These are phyloP conservation scores for Mobula hypostoma DNA, from an alignment of 2,113 vertebrate species.

Conservation along the genomic window DNA sequence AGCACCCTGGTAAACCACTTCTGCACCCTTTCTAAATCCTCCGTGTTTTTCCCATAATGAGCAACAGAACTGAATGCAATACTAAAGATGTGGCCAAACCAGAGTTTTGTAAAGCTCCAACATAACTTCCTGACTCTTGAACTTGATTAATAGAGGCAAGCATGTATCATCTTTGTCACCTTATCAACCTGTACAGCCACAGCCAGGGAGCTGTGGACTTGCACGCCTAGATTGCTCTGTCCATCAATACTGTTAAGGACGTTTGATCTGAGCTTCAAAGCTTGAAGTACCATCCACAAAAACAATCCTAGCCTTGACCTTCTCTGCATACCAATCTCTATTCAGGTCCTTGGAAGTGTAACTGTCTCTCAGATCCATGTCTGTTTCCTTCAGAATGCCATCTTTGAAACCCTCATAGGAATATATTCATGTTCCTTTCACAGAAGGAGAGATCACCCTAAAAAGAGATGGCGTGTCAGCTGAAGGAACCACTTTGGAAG, in stretches of 20 bases:
- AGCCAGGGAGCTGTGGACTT: not conserved
- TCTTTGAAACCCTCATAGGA: not conserved
- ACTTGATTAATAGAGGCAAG: no score
- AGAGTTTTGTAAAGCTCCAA: no score
- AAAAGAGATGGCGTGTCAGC: slow-evolving; percentile 74
- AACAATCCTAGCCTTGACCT: not conserved
- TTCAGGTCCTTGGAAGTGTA: no score
- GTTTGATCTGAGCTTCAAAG: not conserved
- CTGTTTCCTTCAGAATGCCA: not conserved
- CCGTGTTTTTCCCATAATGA: no score
- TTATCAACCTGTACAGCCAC: not conserved
- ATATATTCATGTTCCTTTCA: slow-evolving; percentile 45
- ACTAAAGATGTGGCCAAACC: no score
- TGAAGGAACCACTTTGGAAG: slow-evolving; percentile 86
- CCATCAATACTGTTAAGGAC: not conserved
- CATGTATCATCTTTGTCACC: no score
- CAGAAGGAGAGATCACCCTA: slow-evolving; percentile 69
- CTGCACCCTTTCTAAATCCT: no score
- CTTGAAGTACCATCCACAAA: no score
- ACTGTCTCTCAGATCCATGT: no score
- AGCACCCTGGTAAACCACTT: no score
- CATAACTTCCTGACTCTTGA: no score
- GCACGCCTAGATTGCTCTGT: not conserved
- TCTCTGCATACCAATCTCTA: not conserved
- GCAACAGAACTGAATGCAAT: no score